Evolutionary conservation across 2,888 invertebrate species (phyloP), one percentile per base, ranked within the genome.

Genomic region (Globia sparganii): DNA sequence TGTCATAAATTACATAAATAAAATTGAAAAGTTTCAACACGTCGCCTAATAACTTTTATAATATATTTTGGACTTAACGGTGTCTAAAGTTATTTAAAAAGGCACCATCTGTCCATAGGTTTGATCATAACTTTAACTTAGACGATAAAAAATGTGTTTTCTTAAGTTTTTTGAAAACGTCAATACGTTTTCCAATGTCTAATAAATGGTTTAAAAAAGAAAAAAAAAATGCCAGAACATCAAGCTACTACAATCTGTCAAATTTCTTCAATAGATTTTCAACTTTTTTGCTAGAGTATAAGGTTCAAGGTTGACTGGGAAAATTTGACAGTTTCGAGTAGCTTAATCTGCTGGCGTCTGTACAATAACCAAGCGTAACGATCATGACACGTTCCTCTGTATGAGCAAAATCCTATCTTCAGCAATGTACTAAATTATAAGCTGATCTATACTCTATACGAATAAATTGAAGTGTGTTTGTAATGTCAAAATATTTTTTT

Each of bases 1-100:
- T 69, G 18, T 62, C 71, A 84, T 76, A 86, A 86, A 84, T 68
- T 84, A 76, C 72, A 68, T 31, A 58, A 78, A 76, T 74, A 74
- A 76, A 83, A 86, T 65, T 83, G 49, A 74, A 74, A 81, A 82
- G 61, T 79, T 86, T 64, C 28, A 80, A 59, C 75, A 72, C 37
- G n/a, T 71, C 25, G 65, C 31, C 65, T 79, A 46, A 28, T 43
- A 84, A 86, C 72, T 79, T 79, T 76, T n/a, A 31, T 56, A 72
- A 84, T 76, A 69, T 74, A 79, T 84, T 84, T 78, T 64, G 4
- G 18, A 62, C 5, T 69, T 70, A 61, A 28, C 13, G n/a, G 37
- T n/a, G 18, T 40, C n/a, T 37, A 40, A 66, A 72, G 28, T 72
- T 75, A 37, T 73, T 69, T 61, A 70, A 53, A 75, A 80, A 65